Base-by-base conservation (phyloP, 2,888 invertebrate species). In the Eupithecia subumbrata region DNA sequence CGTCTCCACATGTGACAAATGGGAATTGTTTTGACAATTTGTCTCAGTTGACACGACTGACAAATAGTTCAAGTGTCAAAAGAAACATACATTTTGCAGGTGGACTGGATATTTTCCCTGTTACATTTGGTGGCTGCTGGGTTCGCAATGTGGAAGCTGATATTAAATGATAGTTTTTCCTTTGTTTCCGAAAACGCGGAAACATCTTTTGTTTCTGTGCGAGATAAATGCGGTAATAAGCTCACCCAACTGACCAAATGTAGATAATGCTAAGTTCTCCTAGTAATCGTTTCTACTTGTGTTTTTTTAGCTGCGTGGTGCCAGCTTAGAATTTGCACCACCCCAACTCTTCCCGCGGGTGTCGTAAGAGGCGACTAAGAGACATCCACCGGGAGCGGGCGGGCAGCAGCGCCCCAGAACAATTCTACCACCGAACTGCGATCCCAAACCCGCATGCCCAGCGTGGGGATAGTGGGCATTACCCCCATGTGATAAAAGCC, bases 141-240 rank as follows among this genome's bases (percentile, higher is more conserved):
- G 22, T 25, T 5, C 11, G 22, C 22, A 40, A 67, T 40, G 40
- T 40, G 9, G 43, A 56, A 56, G n/a, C 34, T 18, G 56, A 37
- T 70, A 56, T 34, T 34, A 70, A 14, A 16, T 40, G 56, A 70
- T 70, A 70, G 70, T 56, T 70, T 69, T 34, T 34, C 37, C 66
- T 40, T 67, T 70, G 52, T 70, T 70, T 16, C 22, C 25, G 43
- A 52, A 40, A 22, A 22, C 25, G 40, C 40, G 66, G 66, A 40
- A 67, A n/a, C 40, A 70, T 56, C 70, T 70, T 70, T 70, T 52
- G 66, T 67, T 34, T 67, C n/a, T 11, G 11, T 2, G 66, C 4
- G 11, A 37, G 40, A 67, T 67, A 40, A 67, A 40, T 67, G 37
- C n/a, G 1, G 66, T 40, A 40, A 67, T 40, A 67, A 37, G 12